Conservation (phyloP, 2,113 vertebrate genomes). For the Stigmatopora nigra region DNA sequence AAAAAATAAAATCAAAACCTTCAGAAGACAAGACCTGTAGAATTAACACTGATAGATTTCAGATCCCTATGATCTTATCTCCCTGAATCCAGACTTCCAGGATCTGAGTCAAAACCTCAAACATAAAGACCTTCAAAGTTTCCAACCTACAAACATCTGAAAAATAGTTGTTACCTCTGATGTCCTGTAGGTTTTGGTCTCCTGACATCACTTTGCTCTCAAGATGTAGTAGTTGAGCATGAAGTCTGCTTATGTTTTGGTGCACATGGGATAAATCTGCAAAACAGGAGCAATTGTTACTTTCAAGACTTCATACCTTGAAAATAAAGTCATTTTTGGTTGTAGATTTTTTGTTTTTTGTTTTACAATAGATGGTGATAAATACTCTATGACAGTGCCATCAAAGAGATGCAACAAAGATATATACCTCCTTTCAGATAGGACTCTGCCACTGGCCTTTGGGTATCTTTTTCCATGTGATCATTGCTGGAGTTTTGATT, state of each 20-base stretch:
- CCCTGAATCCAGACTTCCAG: not conserved
- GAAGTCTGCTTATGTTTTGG: not conserved
- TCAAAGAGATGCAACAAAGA: not conserved
- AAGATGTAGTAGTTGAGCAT: not conserved
- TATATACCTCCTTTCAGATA: not conserved
- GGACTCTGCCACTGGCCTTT: not conserved
- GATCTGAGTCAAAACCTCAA: not conserved
- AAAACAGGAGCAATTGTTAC: not conserved
- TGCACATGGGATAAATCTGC: not conserved
- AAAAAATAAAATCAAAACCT: not conserved
- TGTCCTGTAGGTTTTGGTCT: not conserved
- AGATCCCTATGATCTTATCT: not conserved
- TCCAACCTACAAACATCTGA: not conserved
- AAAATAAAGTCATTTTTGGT: not conserved
- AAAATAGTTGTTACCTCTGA: not conserved
- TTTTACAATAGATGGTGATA: not conserved
- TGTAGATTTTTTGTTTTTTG: too few species aligned
- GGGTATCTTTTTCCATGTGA: not conserved
- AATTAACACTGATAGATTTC: not conserved
- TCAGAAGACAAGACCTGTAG: not conserved
- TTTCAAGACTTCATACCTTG: not conserved
- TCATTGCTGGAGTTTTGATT: constrained; percentile 11
- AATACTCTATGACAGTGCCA: not conserved
- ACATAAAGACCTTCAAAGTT: not conserved
- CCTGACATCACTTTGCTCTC: not conserved